Conservation (phyloP, 2,113 vertebrate genomes). For the Laticauda colubrina region DNA sequence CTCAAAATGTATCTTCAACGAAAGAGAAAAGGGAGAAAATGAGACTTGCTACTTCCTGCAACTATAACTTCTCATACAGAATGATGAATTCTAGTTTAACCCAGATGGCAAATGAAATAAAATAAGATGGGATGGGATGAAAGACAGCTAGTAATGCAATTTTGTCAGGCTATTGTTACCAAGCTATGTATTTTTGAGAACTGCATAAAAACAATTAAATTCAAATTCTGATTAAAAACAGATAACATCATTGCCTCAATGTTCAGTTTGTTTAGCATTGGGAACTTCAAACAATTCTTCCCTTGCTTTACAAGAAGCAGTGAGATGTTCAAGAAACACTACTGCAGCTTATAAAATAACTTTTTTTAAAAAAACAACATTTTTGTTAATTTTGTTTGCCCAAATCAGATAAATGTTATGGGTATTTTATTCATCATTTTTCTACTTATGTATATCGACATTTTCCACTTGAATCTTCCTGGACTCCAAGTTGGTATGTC, state of each 20-base stretch:
- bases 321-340: conserved; percentile 60
- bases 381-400: conserved; percentile 74
- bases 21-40: neutral
- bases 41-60: neutral
- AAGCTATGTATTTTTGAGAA: conserved; percentile 55
- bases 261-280: conserved; percentile 73
- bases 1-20: conserved; percentile 31
- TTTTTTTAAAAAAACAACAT: conserved; percentile 46
- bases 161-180: conserved; percentile 47
- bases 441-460: conserved; percentile 78
- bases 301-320: conserved; percentile 57
- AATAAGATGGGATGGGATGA: neutral
- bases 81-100: conserved; percentile 31
- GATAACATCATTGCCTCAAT: conserved; percentile 82
- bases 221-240: conserved; percentile 85
- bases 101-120: conserved; percentile 42
- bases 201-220: conserved; percentile 75
- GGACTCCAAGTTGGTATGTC: conserved; percentile 82
- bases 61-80: conserved; percentile 29
- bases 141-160: conserved; percentile 40
- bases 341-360: conserved; percentile 64
- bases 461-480: conserved; percentile 76
- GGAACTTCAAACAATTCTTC: conserved; percentile 71
- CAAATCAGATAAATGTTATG: conserved; percentile 75
- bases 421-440: conserved; percentile 78